Percentiles rank a stretch among this genome's conserved stretches.
These are phyloP conservation scores for Platyrinchus mystaceus DNA, from an alignment of 2,797 vertebrate species.

Conservation along the genomic window DNA sequence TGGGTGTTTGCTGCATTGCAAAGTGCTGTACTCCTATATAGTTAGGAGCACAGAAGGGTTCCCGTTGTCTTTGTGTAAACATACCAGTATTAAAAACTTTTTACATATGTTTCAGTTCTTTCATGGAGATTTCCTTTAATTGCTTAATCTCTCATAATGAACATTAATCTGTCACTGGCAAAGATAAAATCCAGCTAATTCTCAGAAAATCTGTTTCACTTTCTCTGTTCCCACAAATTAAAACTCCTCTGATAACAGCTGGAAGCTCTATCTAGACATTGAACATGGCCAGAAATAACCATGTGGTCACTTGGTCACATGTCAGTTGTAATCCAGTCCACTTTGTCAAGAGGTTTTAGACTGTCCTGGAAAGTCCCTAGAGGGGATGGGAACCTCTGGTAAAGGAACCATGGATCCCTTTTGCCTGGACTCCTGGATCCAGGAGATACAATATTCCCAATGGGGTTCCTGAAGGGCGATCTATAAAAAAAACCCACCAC, in stretches of 20 bases:
- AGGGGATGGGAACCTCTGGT: background rate
- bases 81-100: background rate
- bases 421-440: background rate
- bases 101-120: background rate
- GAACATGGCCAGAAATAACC: background rate
- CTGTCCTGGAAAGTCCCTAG: background rate
- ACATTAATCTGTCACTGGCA: slow-evolving; percentile 22
- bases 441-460: rapidly evolving
- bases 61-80: background rate
- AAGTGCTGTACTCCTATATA: background rate
- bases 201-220: slow-evolving; percentile 33
- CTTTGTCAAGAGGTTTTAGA: background rate
- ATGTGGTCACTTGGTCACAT: background rate
- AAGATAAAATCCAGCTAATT: slow-evolving; percentile 25
- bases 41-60: background rate
- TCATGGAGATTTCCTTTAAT: slow-evolving; percentile 5
- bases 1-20: background rate
- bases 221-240: background rate
- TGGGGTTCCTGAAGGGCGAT: background rate
- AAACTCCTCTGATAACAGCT: background rate
- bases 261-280: background rate
- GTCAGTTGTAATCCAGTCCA: rapidly evolving
- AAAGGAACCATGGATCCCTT: background rate
- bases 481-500: too few species aligned
- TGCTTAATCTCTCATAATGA: slow-evolving; percentile 36